Base-by-base conservation (phyloP, 92 coral and sea anemone genomes). In the Parazoanthus darwini region DNA sequence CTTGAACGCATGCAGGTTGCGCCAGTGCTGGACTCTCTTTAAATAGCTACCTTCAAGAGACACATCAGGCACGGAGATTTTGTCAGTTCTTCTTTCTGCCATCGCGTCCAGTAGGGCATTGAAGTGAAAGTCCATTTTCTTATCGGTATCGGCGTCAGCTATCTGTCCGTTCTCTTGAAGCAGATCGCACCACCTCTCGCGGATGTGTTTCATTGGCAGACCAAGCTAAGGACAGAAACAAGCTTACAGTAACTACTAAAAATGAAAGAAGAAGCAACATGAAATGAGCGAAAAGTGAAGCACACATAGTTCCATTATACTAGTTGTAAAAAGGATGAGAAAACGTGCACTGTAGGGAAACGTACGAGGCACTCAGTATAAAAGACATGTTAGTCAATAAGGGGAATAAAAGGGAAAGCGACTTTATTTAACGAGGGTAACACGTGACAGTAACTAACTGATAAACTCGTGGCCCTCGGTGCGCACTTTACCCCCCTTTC, bases 41-140 rank as follows among this genome's bases (percentile, higher is more conserved):
- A 29, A 29, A 29, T 48, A 8, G 51, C 9, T 83, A 97, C 99
- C 99, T 94, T 93, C 97, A 46, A 97, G 89, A 4, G 98, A 94
- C 38, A 89, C 80, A 79, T 97, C 99, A 15, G 82, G 89, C 4
- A 81, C 43, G 25, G 37, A 16, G 6, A 74, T 54, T 71, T 86
- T 48, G 9, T 90, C 93, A 20, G 65, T 88, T 85, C 91, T 92
- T 97, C 96, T 90, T 29, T 95, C 97, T 11, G 99, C 97, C 16
- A 93, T 91, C 18, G 96, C 97, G 66, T 97, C 99, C 8, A 97
- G 91, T 20, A 97, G 88, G 37, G 96, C 94, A 86, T 97, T 97
- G 78, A 97, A 97, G 91, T 97, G 99, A 81, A 97, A 97, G 66
- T 95, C 98, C 37, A 96, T 96, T 85, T 93, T 92, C 35, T 88